Conservation (phyloP, 2,888 invertebrate genomes). For the Micoletzkya japonica region DNA sequence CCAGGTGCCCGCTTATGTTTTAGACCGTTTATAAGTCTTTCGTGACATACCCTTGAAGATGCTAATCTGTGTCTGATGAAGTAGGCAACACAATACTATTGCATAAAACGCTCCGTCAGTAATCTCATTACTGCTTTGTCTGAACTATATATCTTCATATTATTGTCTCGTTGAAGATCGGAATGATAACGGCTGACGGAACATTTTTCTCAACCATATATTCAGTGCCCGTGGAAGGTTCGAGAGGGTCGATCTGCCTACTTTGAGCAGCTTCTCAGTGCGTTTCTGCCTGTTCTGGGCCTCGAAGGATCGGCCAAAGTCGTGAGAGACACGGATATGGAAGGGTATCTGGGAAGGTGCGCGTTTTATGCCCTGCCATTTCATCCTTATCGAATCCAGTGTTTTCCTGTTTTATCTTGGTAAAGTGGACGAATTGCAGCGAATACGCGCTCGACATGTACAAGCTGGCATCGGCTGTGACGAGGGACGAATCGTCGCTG, state of each 20-base stretch:
- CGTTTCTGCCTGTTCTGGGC: neutral
- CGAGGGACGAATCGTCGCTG: slow-evolving; percentile 51
- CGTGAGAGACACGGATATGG: neutral
- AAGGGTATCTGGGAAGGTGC: neutral
- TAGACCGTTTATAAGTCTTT: no score
- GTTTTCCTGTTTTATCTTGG: neutral
- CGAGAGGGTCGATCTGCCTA: slow-evolving; percentile 18
- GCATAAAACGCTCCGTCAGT: no score
- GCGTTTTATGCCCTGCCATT: neutral
- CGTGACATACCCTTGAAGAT: no score
- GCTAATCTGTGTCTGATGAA: no score
- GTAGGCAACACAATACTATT: no score
- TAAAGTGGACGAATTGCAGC: slow-evolving; percentile 34
- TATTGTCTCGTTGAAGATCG: no score
- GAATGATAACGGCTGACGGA: no score
- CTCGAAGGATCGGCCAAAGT: neutral
- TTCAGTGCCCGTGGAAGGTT: slow-evolving; percentile 26
- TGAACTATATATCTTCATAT: no score
- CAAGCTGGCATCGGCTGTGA: slow-evolving; percentile 58
- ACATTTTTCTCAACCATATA: no score
- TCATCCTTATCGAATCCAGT: neutral
- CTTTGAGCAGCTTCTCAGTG: neutral
- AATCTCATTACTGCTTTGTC: no score
- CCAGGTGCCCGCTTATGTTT: no score
- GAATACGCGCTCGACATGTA: slow-evolving; percentile 61